Base-by-base conservation (phyloP, 1,140 invertebrate species). In the Bombus cullumanus region DNA sequence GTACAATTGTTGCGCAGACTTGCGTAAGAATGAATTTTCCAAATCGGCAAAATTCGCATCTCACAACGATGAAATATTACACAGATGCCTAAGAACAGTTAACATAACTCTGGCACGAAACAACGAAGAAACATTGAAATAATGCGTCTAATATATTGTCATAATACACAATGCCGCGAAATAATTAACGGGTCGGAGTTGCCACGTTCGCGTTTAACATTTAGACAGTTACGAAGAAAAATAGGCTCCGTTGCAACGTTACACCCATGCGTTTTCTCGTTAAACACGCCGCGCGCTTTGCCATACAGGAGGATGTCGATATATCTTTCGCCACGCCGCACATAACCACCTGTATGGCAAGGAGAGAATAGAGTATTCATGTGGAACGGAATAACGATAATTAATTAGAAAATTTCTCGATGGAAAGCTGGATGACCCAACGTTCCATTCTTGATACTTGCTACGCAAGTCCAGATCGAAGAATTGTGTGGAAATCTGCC, bases 211-310 rank as follows among this genome's bases (percentile, higher is more conserved):
- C 72, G 59, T 68, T 68, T 39, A 77, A 18, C 81, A 31, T 68
- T 83, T 47, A 66, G 69, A 76, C 62, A 69, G 75, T n/a, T 13
- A 43, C 80, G 64, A 84, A 79, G 82, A 88, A 87, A 88, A 76
- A 88, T 79, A 37, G 25, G 25, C 53, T 34, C 64, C 85, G 78
- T 79, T 85, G 57, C 69, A 74, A n/a, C 31, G 73, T 39, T 76
- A 25, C 79, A 73, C 47, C 86, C 62, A 57, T 64, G 31, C 59
- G 53, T 57, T 81, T 83, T 83, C 81, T 22, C 39, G 73, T 13
- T 13, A 12, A 53, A 39, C 39, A 41, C 25, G 13, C 47, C 34
- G 39, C 22, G 47, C 22, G 57, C 66, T 64, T 69, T 47, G 66
- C 68, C 41, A 25, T 59, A 43, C 9, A 37, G 47, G 62, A 59